Percentiles rank a stretch among this genome's conserved stretches.
Conservation (phyloP, 2,113 vertebrate genomes). For the Sinocyclocheilus anshuiensis region DNA sequence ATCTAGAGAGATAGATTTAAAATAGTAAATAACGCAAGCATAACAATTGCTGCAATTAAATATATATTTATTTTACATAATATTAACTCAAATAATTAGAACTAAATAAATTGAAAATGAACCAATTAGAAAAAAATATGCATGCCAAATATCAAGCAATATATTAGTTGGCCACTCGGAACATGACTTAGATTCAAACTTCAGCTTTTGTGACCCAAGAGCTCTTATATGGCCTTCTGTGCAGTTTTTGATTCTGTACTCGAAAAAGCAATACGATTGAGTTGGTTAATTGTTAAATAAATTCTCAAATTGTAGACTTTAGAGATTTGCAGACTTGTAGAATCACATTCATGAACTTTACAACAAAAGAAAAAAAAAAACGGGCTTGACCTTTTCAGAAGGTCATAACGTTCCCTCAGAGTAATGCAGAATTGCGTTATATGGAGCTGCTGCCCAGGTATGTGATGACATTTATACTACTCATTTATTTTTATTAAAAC, state of each 20-base stretch:
- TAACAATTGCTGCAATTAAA: too few relatives aligned
- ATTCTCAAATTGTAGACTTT: background rate
- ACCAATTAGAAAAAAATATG: too few relatives aligned
- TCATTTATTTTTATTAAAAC: background rate
- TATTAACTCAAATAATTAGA: too few relatives aligned
- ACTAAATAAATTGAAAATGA: too few relatives aligned
- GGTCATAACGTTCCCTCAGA: background rate
- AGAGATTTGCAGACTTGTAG: background rate
- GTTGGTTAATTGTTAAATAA: background rate
- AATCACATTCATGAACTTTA: background rate
- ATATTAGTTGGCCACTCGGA: too few relatives aligned
- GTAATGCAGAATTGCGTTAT: conserved; percentile 34
- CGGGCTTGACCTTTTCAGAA: background rate
- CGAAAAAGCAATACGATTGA: background rate
- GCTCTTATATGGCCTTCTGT: background rate
- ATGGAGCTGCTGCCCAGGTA: background rate
- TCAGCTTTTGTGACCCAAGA: background rate
- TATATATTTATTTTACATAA: too few relatives aligned
- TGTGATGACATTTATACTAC: conserved; percentile 24
- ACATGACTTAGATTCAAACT: background rate
- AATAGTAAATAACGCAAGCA: too few relatives aligned
- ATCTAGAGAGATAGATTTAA: background rate
- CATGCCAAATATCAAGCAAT: too few relatives aligned
- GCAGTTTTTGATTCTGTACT: background rate
- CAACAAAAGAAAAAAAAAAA: background rate